Conservation (phyloP, 2,888 invertebrate genomes). For the Strigamia crassipes region DNA sequence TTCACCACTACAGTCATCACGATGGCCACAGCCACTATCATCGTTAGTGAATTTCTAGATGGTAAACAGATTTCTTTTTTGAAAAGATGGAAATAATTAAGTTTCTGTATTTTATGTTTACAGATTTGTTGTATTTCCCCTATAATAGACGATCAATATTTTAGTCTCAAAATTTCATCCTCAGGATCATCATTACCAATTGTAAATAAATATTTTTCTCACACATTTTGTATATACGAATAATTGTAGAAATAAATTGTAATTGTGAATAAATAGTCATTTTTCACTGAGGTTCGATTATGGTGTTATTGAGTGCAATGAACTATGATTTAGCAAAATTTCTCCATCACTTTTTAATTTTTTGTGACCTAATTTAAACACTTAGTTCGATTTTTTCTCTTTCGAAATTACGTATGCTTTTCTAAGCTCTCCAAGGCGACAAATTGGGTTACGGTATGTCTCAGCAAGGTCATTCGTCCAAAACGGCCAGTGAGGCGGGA, state of each 20-base stretch:
- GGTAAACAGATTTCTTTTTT: neutral
- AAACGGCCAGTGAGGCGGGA: neutral
- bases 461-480: slow-evolving; percentile 20
- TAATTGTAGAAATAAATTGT: neutral
- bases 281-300: neutral
- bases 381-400: neutral
- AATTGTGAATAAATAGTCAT: neutral
- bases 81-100: neutral
- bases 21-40: slow-evolving; percentile 13
- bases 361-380: neutral
- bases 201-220: neutral
- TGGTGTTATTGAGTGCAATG: neutral
- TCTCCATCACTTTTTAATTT: neutral
- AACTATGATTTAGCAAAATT: neutral
- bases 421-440: neutral
- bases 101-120: neutral
- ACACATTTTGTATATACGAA: neutral
- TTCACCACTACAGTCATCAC: slow-evolving; percentile 10
- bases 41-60: slow-evolving; percentile 8
- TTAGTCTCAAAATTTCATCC: neutral
- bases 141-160: neutral
- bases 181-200: neutral
- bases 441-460: neutral
- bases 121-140: neutral
- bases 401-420: neutral